Evolutionary conservation across 2,113 vertebrate species (phyloP).

Genomic region (Microtus richardsoni): DNA sequence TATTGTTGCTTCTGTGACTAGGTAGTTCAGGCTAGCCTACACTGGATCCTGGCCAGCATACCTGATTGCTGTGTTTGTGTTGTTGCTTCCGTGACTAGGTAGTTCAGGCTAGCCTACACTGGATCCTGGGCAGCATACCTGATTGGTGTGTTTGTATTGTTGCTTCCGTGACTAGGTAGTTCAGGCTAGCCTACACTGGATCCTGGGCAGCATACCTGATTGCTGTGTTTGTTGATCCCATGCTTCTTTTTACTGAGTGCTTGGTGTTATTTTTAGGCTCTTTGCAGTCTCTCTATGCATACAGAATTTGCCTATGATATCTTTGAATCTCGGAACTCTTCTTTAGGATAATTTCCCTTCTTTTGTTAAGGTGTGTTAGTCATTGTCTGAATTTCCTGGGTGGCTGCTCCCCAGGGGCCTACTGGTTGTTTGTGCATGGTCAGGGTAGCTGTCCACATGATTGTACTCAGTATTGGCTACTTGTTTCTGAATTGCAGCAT

Average conservation of each 20-base stretch:
- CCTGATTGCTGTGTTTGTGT: too few species aligned
- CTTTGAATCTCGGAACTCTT: not conserved
- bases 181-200: not conserved
- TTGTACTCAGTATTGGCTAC: too few species aligned
- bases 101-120: too few species aligned
- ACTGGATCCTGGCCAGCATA: too few species aligned
- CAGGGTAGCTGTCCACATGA: too few species aligned
- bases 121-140: too few species aligned
- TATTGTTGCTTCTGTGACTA: not conserved
- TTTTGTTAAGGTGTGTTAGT: not conserved
- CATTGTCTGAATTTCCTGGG: not conserved
- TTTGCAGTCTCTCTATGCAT: too few species aligned
- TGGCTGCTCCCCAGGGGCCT: fast-evolving
- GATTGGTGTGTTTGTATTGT: not conserved
- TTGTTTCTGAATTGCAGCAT: not conserved
- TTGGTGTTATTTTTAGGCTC: not conserved
- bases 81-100: too few species aligned
- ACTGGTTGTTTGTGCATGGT: not conserved
- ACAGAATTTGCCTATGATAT: not conserved
- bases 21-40: not conserved
- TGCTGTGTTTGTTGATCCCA: not conserved
- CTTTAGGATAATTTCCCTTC: not conserved
- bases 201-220: fast-evolving
- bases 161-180: not conserved
- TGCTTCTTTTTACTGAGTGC: not conserved